Base-by-base conservation (phyloP, 2,797 vertebrate genomes). In the Carcharodon carcharias region DNA sequence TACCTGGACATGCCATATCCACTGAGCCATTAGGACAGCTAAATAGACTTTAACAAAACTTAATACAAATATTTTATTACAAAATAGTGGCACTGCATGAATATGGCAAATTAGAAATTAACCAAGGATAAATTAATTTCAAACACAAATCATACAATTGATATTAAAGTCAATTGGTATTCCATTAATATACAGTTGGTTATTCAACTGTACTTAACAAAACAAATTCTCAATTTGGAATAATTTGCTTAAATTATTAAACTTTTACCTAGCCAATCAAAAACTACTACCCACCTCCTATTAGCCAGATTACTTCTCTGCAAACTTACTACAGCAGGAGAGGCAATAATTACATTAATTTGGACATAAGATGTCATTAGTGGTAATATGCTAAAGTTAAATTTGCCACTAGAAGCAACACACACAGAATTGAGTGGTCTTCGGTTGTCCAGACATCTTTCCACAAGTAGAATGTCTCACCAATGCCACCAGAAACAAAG, bases 231-330 rank as follows among this genome's bases (percentile, higher is more conserved):
- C 82, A 85, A 50, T 85, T 50, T 50, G 40, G 4, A 85, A 50
- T 85, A 85, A 85, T 50, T 85, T 85, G 45, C 40, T 85, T 63
- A 61, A 58, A 40, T 92, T 91, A 35, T 91, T 91, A 91, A 89
- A 35, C 2, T 18, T 91, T 89, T 54, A 31, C 28, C 58, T 58
- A 89, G 54, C 12, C 21, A 11, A 56, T 89, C 56, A 89, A 89
- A 88, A 89, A 82, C 82, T 14, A 8, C 14, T n/a, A 63, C 35
- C 31, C 58, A n/a, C 56, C 56, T 28, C 50, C 23, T 56, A 31
- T 14, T 89, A 56, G 54, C 54, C 26, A 50, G 23, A 87, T 87
- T 77, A 77, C 73, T 77, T 87, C 45, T 54, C 18, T 26, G 45
- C 45, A 87, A 7, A 54, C 54, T 28, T 26, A 14, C 45, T 31